A percentile compares a stretch with the other conserved stretches of the same genome.
Conservation (phyloP, 2,888 invertebrate genomes). For the Amblyteles armatorius region DNA sequence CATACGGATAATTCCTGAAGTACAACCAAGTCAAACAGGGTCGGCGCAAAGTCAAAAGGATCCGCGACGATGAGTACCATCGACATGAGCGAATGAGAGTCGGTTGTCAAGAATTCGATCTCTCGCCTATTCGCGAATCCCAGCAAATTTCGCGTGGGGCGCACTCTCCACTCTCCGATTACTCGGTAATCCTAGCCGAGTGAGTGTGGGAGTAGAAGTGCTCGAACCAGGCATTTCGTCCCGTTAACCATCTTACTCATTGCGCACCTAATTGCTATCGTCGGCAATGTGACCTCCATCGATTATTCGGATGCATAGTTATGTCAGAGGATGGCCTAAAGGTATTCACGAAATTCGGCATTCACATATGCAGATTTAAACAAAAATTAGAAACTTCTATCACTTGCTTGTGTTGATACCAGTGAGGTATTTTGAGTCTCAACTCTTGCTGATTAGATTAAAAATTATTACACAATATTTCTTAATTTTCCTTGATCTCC, state of each 20-base stretch:
- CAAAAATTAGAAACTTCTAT: no score
- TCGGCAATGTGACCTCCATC: slow-evolving; percentile 40
- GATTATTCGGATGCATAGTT: slow-evolving; percentile 42
- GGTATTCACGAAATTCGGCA: no score
- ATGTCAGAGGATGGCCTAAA: neutral
- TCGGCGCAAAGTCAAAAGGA: neutral
- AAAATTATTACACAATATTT: no score
- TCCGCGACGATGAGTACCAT: neutral
- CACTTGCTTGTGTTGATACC: no score
- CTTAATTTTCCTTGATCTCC: no score
- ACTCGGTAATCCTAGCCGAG: slow-evolving; percentile 49
- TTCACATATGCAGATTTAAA: no score
- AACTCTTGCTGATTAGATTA: no score
- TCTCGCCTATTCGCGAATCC: slow-evolving; percentile 25
- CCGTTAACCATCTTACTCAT: slow-evolving; percentile 45
- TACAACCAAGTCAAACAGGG: neutral
- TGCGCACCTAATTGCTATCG: slow-evolving; percentile 47
- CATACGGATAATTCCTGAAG: neutral
- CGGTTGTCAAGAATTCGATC: slow-evolving; percentile 26
- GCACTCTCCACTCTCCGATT: slow-evolving; percentile 38
- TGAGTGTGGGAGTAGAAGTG: slow-evolving; percentile 28
- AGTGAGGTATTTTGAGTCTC: no score
- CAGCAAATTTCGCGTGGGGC: slow-evolving; percentile 36
- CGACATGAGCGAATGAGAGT: neutral
- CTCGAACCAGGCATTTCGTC: slow-evolving; percentile 42